Percentiles rank a stretch among this genome's conserved stretches.
Evolutionary conservation across 2,797 vertebrate species (phyloP).

Genomic region (Chelmon rostratus): DNA sequence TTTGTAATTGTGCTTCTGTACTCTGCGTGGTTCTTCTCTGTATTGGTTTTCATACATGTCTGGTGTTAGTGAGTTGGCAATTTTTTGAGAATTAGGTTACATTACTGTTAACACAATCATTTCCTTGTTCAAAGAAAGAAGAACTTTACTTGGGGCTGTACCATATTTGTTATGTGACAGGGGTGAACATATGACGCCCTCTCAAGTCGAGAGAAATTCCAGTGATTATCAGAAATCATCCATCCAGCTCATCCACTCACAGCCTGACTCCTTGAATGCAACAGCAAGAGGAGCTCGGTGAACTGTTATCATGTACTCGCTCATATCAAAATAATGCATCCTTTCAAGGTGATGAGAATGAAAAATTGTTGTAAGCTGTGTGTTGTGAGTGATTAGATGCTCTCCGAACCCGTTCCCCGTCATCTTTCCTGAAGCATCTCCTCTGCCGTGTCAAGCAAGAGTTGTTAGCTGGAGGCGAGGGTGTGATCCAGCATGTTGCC

Average conservation of each 20-base stretch:
- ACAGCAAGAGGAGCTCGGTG: not conserved
- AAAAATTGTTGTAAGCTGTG: not conserved
- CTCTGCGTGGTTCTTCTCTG: slow-evolving; percentile 34
- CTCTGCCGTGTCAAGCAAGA: slow-evolving; percentile 2
- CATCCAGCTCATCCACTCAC: not conserved
- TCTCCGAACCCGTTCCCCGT: not conserved
- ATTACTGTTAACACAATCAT: not conserved
- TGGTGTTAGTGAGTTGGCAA: not conserved
- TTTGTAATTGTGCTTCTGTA: slow-evolving; percentile 44
- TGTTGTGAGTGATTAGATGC: not conserved
- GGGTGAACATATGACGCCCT: not conserved
- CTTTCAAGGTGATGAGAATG: not conserved
- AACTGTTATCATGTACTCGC: not conserved
- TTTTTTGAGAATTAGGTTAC: not conserved
- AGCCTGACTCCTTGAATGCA: slow-evolving; percentile 23
- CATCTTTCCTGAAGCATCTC: not conserved
- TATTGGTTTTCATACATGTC: not conserved
- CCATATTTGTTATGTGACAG: not conserved
- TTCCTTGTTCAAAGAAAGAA: slow-evolving; percentile 13
- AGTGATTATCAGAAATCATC: slow-evolving; percentile 17
- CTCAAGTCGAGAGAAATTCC: slow-evolving; percentile 27
- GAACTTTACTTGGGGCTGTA: not conserved
- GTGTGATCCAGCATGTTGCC: slow-evolving; percentile 35
- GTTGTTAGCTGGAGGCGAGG: slow-evolving; percentile 27
- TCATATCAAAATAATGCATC: not conserved